Evolutionary conservation across 2,797 vertebrate genomes (phyloP), one percentile per base, ranked within the genome.

Genomic region (Lacerta viridis): DNA sequence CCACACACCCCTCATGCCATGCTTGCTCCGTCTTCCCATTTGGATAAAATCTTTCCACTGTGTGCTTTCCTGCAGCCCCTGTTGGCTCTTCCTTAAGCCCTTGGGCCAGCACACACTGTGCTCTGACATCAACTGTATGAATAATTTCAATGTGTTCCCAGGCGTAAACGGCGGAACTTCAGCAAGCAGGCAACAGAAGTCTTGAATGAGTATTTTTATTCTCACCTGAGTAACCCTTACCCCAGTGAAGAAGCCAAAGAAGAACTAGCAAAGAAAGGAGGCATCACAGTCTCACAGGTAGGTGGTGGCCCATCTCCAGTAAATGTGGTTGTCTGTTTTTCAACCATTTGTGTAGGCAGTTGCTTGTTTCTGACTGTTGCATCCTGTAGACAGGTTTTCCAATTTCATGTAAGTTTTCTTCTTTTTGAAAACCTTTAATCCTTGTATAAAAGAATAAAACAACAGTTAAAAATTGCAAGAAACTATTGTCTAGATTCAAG

Each of bases 161-260:
- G 97, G 92, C 96, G 96, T 3, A 97, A 97, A 82, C 92, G 97
- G 29, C 96, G 97, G 74, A 98, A 98, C 92, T 98, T 98, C 96
- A 98, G 97, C 96, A 98, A 98, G 87, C 97, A 98, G 93, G 98
- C 97, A 0, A 98, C 97, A 0, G 97, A 98, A 93, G 97, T 98
- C 77, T 95, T 98, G 91, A 98, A 98, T 8, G 97, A 98, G 39
- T 98, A 97, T 94, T 98, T 98, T 88, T 98, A 98, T 90, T 98
- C 98, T 0, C 98, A 98, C 89, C 95, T 98, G 91, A 98, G 97
- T 84, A 98, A 98, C 87, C 98, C 98, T 4, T 98, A 98, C 91
- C 98, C 98, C 94, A 98, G 97, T 3, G 97, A 98, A 91, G 98
- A 98, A 91, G 97, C 97, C 95, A 98, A 98, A 92, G 98, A 98